phyloP scores from a whole-genome alignment of 2,797 vertebrate genomes.

The Coilia nasus region DNA sequence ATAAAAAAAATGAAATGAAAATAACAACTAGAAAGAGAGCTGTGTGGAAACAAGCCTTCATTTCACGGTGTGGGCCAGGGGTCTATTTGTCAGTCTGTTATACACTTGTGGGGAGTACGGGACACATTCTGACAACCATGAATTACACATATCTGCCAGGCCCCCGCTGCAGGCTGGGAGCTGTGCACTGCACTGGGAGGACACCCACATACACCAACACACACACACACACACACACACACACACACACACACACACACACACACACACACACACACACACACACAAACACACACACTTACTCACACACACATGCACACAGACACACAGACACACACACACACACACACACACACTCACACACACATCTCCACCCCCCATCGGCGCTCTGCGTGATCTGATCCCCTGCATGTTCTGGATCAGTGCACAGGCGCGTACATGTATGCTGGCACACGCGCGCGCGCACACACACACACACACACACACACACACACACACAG shows the following conservation, averaged over 20 bases:
- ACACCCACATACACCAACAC: too few species aligned
- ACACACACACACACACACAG: background rate
- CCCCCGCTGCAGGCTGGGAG: slow-evolving; percentile 61
- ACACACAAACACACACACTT: too few species aligned
- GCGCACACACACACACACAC: background rate
- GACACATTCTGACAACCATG: slow-evolving; percentile 69
- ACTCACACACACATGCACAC: too few species aligned
- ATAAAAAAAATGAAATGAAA: background rate
- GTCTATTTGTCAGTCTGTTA: slow-evolving; percentile 68
- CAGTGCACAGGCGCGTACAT: slow-evolving; percentile 47
- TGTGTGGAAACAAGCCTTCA: background rate
- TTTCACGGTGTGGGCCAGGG: slow-evolving; percentile 56
- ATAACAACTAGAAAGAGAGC: background rate
- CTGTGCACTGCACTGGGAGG: slow-evolving; percentile 49
- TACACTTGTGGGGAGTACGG: slow-evolving; percentile 66
- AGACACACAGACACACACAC: too few species aligned
- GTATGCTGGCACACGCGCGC: slow-evolving; percentile 24
- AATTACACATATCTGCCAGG: slow-evolving; percentile 64
- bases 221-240: too few species aligned
- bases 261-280: too few species aligned
- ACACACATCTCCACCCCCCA: background rate
- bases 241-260: too few species aligned
- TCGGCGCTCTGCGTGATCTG: slow-evolving; percentile 50
- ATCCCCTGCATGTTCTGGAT: slow-evolving; percentile 62
- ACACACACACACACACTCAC: too few species aligned